Evolutionary conservation across 2,113 vertebrate genomes (phyloP), one percentile per base, ranked within the genome.

Genomic region (Heptranchias perlo): DNA sequence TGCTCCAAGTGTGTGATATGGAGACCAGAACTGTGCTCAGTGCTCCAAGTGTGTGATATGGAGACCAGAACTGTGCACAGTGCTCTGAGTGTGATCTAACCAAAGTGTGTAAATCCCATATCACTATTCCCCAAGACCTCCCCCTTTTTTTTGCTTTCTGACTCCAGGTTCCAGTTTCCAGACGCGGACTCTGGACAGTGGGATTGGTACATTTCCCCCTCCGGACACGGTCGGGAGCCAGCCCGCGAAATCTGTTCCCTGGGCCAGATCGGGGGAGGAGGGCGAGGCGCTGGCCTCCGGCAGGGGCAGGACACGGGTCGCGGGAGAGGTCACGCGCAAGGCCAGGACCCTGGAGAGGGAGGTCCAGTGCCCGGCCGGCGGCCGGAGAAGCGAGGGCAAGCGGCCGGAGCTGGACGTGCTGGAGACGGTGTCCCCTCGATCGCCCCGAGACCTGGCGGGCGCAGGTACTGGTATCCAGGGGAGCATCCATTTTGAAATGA

Each of bases 201-300:
- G 99, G 95, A 99, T 99, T 13, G 99, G 99, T 3, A 99, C 99
- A 7, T 99, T 99, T 97, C 99, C 99, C 0, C 98, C 99, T 13
- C 99, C 99, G 0, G 99, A 99, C 96, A 99, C 99, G 67, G 98
- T 98, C 47, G 97, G 97, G 14, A 98, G 99, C 0, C 98, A 98
- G 0, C 98, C 98, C 0, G 98, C 98, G 16, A 98, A 99, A 82
- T 98, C 98, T 54, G 97, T 98, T 96, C 98, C 98, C 67, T 99
- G 98, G 96, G 97, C 97, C 0, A 98, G 98, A 97, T 96, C 97
- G 0, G 98, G 98, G 18, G 97, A 99, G 65, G 98, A 97, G n/a
- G 97, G 96, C 0, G 97, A 89, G 96, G 97, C 96, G n/a, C 96
- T 97, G 0, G 97, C 97, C 3, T 97, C 97, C 0, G 93, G 61